Base-by-base conservation (phyloP, 2,888 invertebrate species). In the Aphodius granarius region DNA sequence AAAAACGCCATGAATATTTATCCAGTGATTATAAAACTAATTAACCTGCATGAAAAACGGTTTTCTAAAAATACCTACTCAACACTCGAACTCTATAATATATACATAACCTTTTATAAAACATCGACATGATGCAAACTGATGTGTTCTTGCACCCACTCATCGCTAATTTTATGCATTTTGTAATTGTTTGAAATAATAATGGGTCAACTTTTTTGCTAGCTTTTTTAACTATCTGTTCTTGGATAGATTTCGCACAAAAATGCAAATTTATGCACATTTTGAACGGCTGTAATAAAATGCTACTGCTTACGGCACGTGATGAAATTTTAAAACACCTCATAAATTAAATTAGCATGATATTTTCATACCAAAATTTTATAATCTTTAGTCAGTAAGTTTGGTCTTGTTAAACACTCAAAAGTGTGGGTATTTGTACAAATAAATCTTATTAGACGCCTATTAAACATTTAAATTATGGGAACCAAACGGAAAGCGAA, bases 1-100 rank as follows among this genome's bases (percentile, higher is more conserved):
- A 68, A 21, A 68, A 68, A 19, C 20, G 21, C 43, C 43, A 72
- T 72, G 72, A 72, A 72, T 72, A 72, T 72, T 62, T 72, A 72
- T 43, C 16, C 19, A 16, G 43, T 72, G 63, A 62, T 72, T 72
- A 72, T 72, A 17, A 9, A 63, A 72, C 62, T 63, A 17, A 63
- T 72, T 72, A 72, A 71, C 13, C 19, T n/a, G 16, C 19, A 68
- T 68, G 21, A 68, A 19, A 17, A 65, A 43, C 43, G 43, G 43
- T 65, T 68, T 68, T 68, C 68, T 68, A 68, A 68, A 68, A 68
- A 43, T 68, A 68, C n/a, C 68, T n/a, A 21, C 15, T n/a, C 68
- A 68, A 43, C n/a, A n/a, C n/a, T n/a, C n/a, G n/a, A n/a, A n/a
- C n/a, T n/a, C n/a, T n/a, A 43, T 9, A 43, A 43, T 43, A 6